Evolutionary conservation across 53 echinoderm and acorn worm genomes (phyloP), one percentile per base, ranked within the genome.

Genomic region (Hippasteria phrygiana): DNA sequence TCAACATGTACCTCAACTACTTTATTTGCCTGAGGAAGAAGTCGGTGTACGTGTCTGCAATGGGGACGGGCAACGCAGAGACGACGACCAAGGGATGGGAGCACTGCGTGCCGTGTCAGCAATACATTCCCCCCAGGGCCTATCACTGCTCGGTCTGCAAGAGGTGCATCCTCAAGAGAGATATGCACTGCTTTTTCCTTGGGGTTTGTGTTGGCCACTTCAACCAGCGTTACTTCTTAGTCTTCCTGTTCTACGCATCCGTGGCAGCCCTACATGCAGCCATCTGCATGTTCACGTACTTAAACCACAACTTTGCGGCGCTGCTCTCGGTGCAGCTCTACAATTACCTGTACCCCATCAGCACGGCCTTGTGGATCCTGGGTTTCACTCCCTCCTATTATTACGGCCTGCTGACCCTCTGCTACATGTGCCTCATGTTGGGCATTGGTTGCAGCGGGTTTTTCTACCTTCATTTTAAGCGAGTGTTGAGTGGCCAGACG

Each of bases 81-180:
- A 10, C 2, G 9, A 90, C 88, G 9, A 54, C 91, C 7, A 96
- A 95, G 88, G 89, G 92, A 55, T 96, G 96, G 96, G 91, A 86
- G 7, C 93, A 96, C 86, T 96, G 96, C 39, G 91, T 95, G 0
- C 94, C 96, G 0, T 96, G 96, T 55, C 94, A 95, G 86, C 96
- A 96, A 69, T 90, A 96, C 66, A 91, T 90, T 42, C 96, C 96
- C 1, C 96, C 96, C 17, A 74, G 94, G 59, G 90, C 93, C 39
- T 93, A 95, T 54, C 96, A 96, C 55, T 96, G 96, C 75, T 71
- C 93, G 0, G 84, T 96, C 55, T 96, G 96, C 73, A 71, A 77
- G 54, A 39, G 38, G 11, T 96, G 96, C 53, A 82, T 95, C 77
- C 87, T 96, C 63, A 96, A 93, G 56, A 62, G 96, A 45, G 95